These are phyloP conservation scores for Himalopsyche tibetana DNA, from an alignment of 2,888 invertebrate genomes.

Conservation along the genomic window DNA sequence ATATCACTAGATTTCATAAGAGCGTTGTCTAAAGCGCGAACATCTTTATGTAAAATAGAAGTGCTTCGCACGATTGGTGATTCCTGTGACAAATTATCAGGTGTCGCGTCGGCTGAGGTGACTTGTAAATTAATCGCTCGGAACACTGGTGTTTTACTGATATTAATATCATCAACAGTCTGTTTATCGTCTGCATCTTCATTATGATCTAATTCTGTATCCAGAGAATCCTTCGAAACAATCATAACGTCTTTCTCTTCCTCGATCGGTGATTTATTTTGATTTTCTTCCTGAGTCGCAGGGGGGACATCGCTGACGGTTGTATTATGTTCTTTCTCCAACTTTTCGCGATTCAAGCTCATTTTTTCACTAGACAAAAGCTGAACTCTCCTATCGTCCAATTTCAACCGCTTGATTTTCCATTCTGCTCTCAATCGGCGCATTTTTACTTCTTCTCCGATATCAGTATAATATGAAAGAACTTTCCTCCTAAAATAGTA, in stretches of 20 bases:
- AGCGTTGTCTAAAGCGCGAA: background rate
- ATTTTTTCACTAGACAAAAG: slow-evolving; percentile 75
- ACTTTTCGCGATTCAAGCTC: slow-evolving; percentile 77
- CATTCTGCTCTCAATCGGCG: slow-evolving; percentile 77
- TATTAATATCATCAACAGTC: background rate
- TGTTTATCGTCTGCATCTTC: background rate
- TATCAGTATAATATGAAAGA: slow-evolving; percentile 80
- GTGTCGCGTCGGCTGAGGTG: background rate
- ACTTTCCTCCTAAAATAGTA: slow-evolving; percentile 76
- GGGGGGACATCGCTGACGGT: slow-evolving; percentile 68
- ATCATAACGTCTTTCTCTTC: slow-evolving; percentile 39
- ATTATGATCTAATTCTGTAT: slow-evolving; percentile 6
- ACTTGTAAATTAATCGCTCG: background rate
- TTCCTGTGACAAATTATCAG: background rate
- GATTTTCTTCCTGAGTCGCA: background rate
- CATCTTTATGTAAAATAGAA: background rate
- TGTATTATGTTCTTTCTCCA: slow-evolving; percentile 73
- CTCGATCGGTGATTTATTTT: background rate
- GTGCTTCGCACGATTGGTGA: background rate
- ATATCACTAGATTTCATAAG: background rate
- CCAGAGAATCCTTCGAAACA: slow-evolving; percentile 1
- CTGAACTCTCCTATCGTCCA: slow-evolving; percentile 74
- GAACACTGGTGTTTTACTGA: background rate
- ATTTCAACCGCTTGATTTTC: slow-evolving; percentile 76
- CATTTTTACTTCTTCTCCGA: slow-evolving; percentile 79